These are phyloP conservation scores for Mesoligia furuncula DNA, from an alignment of 2,888 invertebrate species.

Conservation along the genomic window DNA sequence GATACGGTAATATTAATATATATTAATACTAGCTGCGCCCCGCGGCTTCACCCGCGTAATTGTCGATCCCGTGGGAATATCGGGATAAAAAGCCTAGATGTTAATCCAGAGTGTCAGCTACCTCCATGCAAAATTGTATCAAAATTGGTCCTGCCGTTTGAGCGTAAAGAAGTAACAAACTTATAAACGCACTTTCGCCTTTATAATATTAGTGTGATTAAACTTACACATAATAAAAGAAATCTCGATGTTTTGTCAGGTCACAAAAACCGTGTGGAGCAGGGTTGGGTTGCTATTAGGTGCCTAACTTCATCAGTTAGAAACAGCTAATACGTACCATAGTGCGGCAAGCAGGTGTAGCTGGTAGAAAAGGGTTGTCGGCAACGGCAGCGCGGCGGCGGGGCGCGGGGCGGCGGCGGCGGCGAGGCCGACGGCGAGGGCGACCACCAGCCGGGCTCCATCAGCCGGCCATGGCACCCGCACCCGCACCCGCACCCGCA, in stretches of 20 bases:
- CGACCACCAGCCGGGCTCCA: constrained; percentile 87
- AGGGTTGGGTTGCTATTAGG: background rate
- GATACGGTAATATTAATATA: no score
- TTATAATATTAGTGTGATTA: background rate
- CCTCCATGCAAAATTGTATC: no score
- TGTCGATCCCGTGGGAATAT: no score
- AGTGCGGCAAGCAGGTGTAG: constrained; percentile 87
- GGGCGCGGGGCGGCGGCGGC: constrained; percentile 88
- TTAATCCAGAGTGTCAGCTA: no score
- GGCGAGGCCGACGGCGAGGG: constrained; percentile 87
- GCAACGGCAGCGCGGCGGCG: constrained; percentile 88
- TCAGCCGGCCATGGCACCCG: constrained; percentile 87
- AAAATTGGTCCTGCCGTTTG: no score
- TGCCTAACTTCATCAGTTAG: background rate
- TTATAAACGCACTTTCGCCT: no score
- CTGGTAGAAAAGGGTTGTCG: constrained; percentile 84
- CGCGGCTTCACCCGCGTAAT: no score
- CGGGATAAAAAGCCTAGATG: no score
- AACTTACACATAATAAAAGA: background rate
- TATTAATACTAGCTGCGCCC: no score
- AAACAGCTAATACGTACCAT: constrained; percentile 72
- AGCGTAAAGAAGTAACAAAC: no score
- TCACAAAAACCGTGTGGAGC: background rate
- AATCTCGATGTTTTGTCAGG: background rate
- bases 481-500: constrained; percentile 84